Evolutionary conservation across 37 sponge, comb jelly and placozoan species (phyloP).

Genomic region (Beroe ovata): DNA sequence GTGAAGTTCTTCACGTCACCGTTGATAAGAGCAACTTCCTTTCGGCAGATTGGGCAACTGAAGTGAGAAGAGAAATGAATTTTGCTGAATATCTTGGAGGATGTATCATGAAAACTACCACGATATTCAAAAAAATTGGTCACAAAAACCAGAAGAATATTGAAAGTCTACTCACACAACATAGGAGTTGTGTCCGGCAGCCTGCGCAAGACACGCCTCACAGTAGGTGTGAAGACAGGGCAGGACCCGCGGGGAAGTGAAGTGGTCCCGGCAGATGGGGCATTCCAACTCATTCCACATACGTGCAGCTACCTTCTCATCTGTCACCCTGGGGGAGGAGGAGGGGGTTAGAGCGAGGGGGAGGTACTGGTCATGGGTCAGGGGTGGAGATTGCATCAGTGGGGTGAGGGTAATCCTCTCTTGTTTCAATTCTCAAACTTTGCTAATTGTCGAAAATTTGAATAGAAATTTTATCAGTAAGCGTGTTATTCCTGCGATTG

Average conservation of each 20-base stretch:
- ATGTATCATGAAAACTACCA: too few relatives aligned
- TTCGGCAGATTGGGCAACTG: slow-evolving; percentile 56
- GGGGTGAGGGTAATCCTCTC: too few relatives aligned
- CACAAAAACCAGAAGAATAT: neutral
- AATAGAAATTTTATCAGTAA: too few relatives aligned
- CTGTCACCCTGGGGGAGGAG: neutral
- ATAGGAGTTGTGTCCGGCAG: slow-evolving; percentile 24
- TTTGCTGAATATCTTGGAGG: too few relatives aligned
- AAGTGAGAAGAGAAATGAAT: neutral
- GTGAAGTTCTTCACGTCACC: slow-evolving; percentile 53
- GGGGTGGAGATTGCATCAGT: too few relatives aligned
- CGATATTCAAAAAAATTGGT: too few relatives aligned
- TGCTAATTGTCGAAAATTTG: too few relatives aligned
- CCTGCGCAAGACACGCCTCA: slow-evolving; percentile 63
- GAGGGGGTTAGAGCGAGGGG: neutral
- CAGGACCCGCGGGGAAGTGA: slow-evolving; percentile 39
- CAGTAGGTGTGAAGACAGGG: slow-evolving; percentile 48
- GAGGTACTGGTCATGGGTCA: too few relatives aligned
- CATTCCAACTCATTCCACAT: slow-evolving; percentile 56
- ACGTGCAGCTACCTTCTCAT: slow-evolving; percentile 16
- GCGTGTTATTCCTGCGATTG: too few relatives aligned
- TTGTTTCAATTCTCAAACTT: too few relatives aligned
- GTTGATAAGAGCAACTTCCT: slow-evolving; percentile 24
- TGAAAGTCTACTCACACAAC: slow-evolving; percentile 21
- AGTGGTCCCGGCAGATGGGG: slow-evolving; percentile 61